These are phyloP conservation scores for Caenorhabditis afra DNA, from an alignment of 2,888 invertebrate genomes.

Conservation along the genomic window DNA sequence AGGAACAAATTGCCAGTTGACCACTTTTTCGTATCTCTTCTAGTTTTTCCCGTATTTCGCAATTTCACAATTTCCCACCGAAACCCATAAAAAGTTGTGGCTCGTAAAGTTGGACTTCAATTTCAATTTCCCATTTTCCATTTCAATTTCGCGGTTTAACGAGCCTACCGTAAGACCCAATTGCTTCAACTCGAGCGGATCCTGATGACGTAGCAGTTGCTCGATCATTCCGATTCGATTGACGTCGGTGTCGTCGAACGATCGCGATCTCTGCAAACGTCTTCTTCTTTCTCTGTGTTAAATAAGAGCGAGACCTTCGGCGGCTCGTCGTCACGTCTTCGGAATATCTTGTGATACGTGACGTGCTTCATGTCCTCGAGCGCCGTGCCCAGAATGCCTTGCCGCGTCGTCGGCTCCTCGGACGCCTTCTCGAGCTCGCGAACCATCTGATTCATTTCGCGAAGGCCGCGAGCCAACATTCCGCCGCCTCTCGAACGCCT, in stretches of 20 bases:
- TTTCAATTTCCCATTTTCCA: background rate
- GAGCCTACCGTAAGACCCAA: conserved; percentile 58
- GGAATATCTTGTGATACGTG: conserved; percentile 45
- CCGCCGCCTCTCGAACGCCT: conserved; percentile 25
- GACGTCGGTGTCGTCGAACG: conserved; percentile 49
- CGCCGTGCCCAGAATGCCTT: conserved; percentile 73
- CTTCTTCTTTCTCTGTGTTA: too few species aligned
- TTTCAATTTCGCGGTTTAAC: background rate
- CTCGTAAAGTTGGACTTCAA: background rate
- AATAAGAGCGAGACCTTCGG: too few species aligned
- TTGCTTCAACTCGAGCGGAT: conserved; percentile 57
- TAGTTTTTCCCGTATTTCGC: too few species aligned
- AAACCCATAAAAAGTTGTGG: background rate
- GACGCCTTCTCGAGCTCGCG: conserved; percentile 56
- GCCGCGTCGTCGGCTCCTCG: conserved; percentile 57
- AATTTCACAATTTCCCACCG: background rate
- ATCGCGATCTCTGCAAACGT: conserved; percentile 53
- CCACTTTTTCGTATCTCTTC: too few species aligned
- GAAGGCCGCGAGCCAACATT: conserved; percentile 53
- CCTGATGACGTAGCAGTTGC: conserved; percentile 46
- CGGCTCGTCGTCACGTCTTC: conserved; percentile 32
- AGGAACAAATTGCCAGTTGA: too few species aligned
- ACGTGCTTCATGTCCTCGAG: conserved; percentile 64
- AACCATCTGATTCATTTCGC: conserved; percentile 57
- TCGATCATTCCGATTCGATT: conserved; percentile 63